Conservation (phyloP, 1,140 invertebrate species). For the Gryllus bimaculatus region DNA sequence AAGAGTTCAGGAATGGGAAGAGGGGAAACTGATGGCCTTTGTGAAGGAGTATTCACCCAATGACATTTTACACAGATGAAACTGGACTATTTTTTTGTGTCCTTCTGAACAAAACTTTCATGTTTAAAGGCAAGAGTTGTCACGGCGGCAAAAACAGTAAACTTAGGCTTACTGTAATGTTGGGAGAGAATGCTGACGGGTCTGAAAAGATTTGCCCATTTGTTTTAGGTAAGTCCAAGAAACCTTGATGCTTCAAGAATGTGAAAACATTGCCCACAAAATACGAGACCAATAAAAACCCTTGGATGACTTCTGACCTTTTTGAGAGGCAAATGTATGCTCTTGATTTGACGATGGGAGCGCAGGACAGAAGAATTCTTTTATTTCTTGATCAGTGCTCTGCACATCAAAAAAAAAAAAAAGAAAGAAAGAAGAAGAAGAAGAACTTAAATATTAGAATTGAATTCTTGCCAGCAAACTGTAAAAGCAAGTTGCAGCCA, state of each 20-base stretch:
- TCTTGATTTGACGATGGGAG: conserved; percentile 29
- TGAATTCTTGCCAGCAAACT: too few relatives aligned
- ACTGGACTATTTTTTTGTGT: conserved; percentile 34
- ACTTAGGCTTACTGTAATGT: conserved; percentile 33
- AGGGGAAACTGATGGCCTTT: not conserved
- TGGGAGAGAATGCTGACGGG: conserved; percentile 34
- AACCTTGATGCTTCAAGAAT: conserved; percentile 32
- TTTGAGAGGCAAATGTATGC: conserved; percentile 25
- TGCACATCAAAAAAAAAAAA: too few relatives aligned
- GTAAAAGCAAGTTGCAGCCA: too few relatives aligned
- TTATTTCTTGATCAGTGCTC: conserved; percentile 40
- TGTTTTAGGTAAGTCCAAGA: conserved; percentile 31
- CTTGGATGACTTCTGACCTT: conserved; percentile 28
- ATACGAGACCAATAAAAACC: conserved; percentile 34
- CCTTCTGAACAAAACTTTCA: conserved; percentile 28
- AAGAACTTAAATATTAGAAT: too few relatives aligned
- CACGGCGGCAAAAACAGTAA: conserved; percentile 34
- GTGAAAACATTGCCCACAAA: conserved; percentile 31
- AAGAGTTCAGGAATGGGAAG: too few relatives aligned
- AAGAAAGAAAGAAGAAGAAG: too few relatives aligned
- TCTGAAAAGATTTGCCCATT: conserved; percentile 32
- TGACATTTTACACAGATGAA: conserved; percentile 39
- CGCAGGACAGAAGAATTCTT: conserved; percentile 34
- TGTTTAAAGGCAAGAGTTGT: conserved; percentile 28
- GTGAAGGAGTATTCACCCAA: conserved; percentile 25